phyloP scores from a whole-genome alignment of 2,797 vertebrate species.

The Anguilla obscura region DNA sequence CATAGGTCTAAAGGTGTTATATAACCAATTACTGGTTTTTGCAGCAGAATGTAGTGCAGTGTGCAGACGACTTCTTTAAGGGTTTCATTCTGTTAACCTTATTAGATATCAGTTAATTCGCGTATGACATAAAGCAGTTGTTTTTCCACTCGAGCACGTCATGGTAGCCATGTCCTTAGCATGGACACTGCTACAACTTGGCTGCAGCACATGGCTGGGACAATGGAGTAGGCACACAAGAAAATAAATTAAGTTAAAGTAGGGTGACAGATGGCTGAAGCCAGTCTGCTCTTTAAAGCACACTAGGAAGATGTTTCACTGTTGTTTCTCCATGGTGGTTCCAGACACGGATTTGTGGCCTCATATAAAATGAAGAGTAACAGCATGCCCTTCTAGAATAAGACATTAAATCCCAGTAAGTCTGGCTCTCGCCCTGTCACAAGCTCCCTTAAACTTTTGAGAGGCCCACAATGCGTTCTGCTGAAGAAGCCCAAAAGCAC shows the following conservation, averaged over 20 bases:
- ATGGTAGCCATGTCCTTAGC: background rate
- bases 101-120: background rate
- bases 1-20: background rate
- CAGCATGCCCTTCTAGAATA: background rate
- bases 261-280: conserved; percentile 5
- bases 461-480: background rate
- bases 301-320: background rate
- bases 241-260: conserved; percentile 7
- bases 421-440: background rate
- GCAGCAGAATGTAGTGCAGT: background rate
- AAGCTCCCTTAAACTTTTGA: background rate
- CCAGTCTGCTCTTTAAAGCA: background rate
- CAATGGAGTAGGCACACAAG: background rate
- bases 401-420: background rate
- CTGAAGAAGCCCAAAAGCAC: background rate
- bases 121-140: background rate
- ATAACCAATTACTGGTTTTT: background rate
- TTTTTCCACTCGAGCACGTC: background rate
- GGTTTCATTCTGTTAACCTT: background rate
- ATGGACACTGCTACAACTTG: background rate
- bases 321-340: background rate
- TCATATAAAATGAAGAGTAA: background rate
- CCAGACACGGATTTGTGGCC: background rate
- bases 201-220: background rate
- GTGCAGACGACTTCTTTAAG: background rate